phyloP scores from a whole-genome alignment of 1,140 invertebrate genomes.

The Listronotus oregonensis region DNA sequence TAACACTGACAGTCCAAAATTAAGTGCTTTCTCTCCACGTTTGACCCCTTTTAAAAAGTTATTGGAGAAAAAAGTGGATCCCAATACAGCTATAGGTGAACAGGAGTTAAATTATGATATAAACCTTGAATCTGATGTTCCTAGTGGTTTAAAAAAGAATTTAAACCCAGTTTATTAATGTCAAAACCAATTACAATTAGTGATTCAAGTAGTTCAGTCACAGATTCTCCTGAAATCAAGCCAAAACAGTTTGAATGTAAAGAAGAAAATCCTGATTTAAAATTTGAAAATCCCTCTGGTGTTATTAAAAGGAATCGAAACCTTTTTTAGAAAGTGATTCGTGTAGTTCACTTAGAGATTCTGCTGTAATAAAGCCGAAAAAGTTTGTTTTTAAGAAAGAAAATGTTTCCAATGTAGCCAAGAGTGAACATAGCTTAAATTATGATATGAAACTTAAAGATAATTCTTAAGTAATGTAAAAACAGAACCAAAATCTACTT shows the following conservation, averaged over 20 bases:
- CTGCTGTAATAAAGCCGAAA: conserved; percentile 19
- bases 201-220: background rate
- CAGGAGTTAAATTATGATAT: no score
- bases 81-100: no score
- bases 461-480: no score
- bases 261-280: background rate
- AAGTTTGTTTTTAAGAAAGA: conserved; percentile 34
- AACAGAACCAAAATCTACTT: no score
- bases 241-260: conserved; percentile 36
- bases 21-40: background rate
- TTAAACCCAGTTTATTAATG: no score
- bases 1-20: background rate
- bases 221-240: conserved; percentile 6
- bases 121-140: no score
- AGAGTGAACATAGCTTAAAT: no score
- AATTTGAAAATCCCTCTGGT: no score
- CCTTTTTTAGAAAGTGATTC: background rate
- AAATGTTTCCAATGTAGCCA: background rate
- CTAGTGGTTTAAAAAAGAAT: no score
- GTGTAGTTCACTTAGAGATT: background rate
- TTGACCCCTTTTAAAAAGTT: background rate
- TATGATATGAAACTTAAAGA: no score
- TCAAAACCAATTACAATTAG: no score
- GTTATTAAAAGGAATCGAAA: no score
- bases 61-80: background rate